Conservation (phyloP, 2,113 vertebrate species). For the Anguilla rostrata region DNA sequence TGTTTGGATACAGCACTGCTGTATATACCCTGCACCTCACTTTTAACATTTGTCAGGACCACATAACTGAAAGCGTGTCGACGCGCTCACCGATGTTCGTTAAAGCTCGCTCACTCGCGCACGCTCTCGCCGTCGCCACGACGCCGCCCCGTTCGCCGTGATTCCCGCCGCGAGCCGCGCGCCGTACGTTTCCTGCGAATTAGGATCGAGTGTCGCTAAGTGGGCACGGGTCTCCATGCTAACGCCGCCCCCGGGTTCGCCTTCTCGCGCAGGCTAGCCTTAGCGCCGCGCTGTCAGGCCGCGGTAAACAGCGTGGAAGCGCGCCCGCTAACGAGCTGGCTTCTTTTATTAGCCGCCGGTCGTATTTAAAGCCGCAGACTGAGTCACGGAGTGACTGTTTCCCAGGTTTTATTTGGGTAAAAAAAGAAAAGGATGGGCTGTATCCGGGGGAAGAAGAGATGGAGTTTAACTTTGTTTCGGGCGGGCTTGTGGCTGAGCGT, state of each 20-base stretch:
- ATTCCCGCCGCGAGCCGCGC: too few relatives aligned
- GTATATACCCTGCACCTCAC: too few relatives aligned
- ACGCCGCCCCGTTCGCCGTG: neutral
- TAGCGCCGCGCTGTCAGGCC: neutral
- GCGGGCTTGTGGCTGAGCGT: too few relatives aligned
- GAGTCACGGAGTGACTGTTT: neutral
- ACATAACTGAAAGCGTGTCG: neutral
- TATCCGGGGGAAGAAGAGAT: too few relatives aligned
- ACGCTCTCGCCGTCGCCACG: neutral
- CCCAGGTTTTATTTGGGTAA: neutral
- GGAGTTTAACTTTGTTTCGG: too few relatives aligned
- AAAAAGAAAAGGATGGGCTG: too few relatives aligned
- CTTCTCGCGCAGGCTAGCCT: neutral
- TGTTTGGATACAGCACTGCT: neutral
- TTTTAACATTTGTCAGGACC: neutral
- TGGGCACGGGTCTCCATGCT: neutral
- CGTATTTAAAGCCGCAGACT: neutral
- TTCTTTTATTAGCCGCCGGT: slow-evolving; percentile 3
- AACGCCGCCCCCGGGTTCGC: neutral
- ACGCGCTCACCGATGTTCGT: neutral
- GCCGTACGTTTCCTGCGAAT: too few relatives aligned
- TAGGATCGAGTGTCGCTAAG: neutral
- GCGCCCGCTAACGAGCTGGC: slow-evolving; percentile 5
- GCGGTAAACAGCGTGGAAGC: neutral
- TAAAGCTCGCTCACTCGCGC: neutral